phyloP scores from a whole-genome alignment of 2,797 vertebrate species.

The Varecia variegata region DNA sequence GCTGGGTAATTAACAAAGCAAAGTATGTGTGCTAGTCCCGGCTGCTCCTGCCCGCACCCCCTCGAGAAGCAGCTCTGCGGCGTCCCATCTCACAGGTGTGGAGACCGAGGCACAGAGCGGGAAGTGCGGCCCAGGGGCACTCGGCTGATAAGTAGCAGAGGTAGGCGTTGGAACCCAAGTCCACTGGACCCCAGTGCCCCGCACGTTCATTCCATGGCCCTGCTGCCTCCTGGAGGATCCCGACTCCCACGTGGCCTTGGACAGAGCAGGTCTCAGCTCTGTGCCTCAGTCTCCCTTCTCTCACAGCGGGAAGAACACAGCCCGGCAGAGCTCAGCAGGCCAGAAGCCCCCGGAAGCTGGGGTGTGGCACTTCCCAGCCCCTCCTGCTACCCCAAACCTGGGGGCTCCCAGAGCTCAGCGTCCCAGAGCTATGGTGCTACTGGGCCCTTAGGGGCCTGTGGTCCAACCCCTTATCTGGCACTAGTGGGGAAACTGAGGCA shows the following conservation, averaged over 20 bases:
- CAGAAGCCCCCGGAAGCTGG: neutral
- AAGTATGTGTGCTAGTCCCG: neutral
- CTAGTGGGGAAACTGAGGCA: neutral
- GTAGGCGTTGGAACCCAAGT: neutral
- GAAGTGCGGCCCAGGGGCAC: neutral
- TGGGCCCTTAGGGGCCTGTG: neutral
- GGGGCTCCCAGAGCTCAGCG: neutral
- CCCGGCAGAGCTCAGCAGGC: neutral
- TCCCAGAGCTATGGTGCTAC: neutral
- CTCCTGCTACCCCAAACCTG: neutral
- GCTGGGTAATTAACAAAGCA: neutral
- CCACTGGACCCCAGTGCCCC: neutral
- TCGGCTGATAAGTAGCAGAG: neutral
- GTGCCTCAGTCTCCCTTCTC: neutral
- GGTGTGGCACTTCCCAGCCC: neutral
- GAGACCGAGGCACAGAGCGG: neutral
- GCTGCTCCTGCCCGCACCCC: neutral
- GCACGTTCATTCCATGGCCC: neutral
- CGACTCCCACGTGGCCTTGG: neutral
- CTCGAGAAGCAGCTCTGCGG: neutral
- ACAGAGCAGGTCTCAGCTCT: neutral
- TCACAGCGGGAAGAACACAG: neutral
- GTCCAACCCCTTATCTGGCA: neutral
- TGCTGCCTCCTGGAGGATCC: neutral
- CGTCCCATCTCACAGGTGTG: neutral